Evolutionary conservation across 2,113 vertebrate genomes (phyloP).

Genomic region (Rallus limicola): DNA sequence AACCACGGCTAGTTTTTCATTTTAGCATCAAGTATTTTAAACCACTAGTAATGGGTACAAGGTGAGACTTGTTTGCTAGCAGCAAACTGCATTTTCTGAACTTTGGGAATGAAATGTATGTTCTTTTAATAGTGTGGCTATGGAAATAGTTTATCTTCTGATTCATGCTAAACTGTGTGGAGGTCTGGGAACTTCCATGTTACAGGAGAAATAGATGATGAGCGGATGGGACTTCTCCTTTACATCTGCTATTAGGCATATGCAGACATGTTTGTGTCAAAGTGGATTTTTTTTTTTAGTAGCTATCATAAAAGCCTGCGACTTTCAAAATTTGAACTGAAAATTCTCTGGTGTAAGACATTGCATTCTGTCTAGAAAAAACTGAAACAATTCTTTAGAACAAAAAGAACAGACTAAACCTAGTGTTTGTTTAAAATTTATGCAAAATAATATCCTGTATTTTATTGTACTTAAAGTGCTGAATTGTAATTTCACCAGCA

Average conservation of each 20-base stretch:
- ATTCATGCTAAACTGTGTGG: not conserved
- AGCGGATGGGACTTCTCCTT: not conserved
- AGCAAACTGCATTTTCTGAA: not conserved
- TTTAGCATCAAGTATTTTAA: not conserved
- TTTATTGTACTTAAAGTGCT: not conserved
- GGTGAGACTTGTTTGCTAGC: not conserved
- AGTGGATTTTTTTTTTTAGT: not conserved
- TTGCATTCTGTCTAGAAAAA: not conserved
- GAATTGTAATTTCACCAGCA: not conserved
- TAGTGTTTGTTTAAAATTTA: not conserved
- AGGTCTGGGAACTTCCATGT: not conserved
- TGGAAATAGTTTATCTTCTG: not conserved
- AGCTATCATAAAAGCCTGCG: not conserved
- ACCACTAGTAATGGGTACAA: not conserved
- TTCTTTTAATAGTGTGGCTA: not conserved
- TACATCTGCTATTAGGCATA: not conserved
- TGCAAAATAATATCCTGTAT: not conserved
- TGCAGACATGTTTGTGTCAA: not conserved
- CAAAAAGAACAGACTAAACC: not conserved
- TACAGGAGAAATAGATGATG: not conserved
- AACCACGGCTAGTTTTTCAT: not conserved
- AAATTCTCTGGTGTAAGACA: not conserved
- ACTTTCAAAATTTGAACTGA: not conserved
- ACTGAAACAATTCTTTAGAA: not conserved
- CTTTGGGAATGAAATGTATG: not conserved